These are phyloP conservation scores for Leucoraja erinaceus DNA, from an alignment of 2,113 vertebrate species.

Conservation along the genomic window DNA sequence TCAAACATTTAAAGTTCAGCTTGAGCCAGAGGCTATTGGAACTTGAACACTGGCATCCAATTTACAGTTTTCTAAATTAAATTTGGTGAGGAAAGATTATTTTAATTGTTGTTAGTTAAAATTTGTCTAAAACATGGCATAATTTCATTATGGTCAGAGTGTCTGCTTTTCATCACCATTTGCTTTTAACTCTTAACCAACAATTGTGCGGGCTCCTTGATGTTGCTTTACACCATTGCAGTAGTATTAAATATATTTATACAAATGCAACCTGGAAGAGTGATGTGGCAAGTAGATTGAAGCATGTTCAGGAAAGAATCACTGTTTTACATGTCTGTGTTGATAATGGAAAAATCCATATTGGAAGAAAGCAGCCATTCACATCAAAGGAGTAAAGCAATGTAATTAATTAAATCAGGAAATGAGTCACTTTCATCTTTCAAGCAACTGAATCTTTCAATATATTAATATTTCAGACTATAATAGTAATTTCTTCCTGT, in stretches of 20 bases:
- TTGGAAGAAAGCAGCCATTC: not conserved
- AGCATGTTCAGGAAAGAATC: not conserved
- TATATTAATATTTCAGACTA: not conserved
- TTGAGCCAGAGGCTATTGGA: not conserved
- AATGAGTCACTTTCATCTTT: constrained; percentile 31
- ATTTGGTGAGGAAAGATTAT: not conserved
- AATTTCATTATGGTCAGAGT: not conserved
- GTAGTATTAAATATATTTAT: not conserved
- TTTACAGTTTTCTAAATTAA: not conserved
- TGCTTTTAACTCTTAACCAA: constrained; percentile 2
- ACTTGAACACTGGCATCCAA: not conserved
- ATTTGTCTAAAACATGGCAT: not conserved
- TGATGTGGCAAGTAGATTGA: not conserved
- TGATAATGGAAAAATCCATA: not conserved
- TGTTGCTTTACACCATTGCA: not conserved
- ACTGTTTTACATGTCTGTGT: not conserved
- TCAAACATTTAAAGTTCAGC: not conserved
- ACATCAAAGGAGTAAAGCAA: not conserved
- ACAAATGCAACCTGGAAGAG: not conserved
- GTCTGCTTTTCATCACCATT: not conserved
- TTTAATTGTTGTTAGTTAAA: not conserved
- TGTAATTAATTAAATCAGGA: constrained; percentile 28
- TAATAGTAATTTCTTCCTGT: too few species aligned
- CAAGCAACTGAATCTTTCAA: not conserved
- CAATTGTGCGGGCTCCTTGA: not conserved